Evolutionary conservation across 2,888 invertebrate species (phyloP), one percentile per base, ranked within the genome.

Genomic region (Drepana falcataria): DNA sequence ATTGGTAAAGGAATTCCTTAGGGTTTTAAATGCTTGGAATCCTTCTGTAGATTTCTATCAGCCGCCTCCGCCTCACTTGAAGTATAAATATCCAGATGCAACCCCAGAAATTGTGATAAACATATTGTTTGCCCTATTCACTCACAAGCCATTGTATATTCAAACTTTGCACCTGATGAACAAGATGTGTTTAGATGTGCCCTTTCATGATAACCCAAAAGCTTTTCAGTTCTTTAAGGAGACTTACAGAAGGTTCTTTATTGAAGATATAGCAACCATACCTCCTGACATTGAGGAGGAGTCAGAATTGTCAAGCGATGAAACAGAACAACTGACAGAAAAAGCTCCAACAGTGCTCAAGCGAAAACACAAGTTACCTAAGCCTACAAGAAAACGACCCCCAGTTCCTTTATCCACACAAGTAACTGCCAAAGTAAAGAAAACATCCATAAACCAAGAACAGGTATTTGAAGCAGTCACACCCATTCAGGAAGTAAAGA

Each of bases 161-260:
- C 94, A 96, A 92, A 94, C 95, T 6, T 76, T 98, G 51, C 98
- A 98, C 87, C 91, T 98, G 53, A 98, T 98, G 98, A 98, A 98
- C 79, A 96, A 95, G 85, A 97, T 98, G 97, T 96, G 95, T 79
- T 83, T 98, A 52, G 95, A 96, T 33, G 93, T 95, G 48, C 98
- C 98, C 0, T 98, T 98, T 85, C 92, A 85, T 64, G 76, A 91
- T 48, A 90, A 91, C 60, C 61, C 70, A 35, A 76, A 80, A 61
- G 77, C 84, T 9, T 33, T 79, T 5, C 53, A 64, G 4, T 81
- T 73, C 63, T 89, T 91, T 54, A 85, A 85, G 69, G 79, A 87
- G 56, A 79, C 65, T 35, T 90, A 84, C 57, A 74, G 66, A 51
- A 63, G 77, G n/a, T 74, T 73, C 34, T 89, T 87, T 61, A 52